Evolutionary conservation across 2,888 invertebrate genomes (phyloP).

Genomic region (Idaea straminata): DNA sequence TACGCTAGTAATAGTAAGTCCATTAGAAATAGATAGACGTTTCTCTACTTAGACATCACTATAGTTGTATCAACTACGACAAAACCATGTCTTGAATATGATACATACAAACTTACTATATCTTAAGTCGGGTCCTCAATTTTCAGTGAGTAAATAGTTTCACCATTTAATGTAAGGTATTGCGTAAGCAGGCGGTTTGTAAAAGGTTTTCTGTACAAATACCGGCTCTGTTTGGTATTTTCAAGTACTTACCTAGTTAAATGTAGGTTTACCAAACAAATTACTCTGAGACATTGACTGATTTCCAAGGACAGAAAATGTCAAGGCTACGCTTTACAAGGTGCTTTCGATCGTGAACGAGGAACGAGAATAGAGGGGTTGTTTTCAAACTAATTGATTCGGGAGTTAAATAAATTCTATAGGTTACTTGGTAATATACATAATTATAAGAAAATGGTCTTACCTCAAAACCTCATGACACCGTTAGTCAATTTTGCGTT

Average conservation of each 20-base stretch:
- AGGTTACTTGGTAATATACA: no score
- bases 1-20: not conserved
- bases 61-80: no score
- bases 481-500: no score
- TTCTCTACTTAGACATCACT: no score
- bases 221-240: not conserved
- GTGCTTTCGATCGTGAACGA: not conserved
- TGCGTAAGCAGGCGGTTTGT: not conserved
- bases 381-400: slow-evolving; percentile 4
- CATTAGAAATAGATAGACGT: no score
- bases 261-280: not conserved
- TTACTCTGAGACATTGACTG: not conserved
- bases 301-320: slow-evolving; percentile 1
- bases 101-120: not conserved
- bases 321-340: slow-evolving; percentile 1
- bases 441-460: no score
- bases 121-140: slow-evolving; percentile 2
- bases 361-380: slow-evolving; percentile 20
- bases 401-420: not conserved
- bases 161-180: not conserved
- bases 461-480: no score
- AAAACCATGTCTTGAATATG: no score
- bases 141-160: slow-evolving; percentile 9
- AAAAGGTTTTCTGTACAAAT: not conserved
- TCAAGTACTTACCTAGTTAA: not conserved